Evolutionary conservation across 2,888 invertebrate genomes (phyloP).

Genomic region (Chrysomela aeneicollis): DNA sequence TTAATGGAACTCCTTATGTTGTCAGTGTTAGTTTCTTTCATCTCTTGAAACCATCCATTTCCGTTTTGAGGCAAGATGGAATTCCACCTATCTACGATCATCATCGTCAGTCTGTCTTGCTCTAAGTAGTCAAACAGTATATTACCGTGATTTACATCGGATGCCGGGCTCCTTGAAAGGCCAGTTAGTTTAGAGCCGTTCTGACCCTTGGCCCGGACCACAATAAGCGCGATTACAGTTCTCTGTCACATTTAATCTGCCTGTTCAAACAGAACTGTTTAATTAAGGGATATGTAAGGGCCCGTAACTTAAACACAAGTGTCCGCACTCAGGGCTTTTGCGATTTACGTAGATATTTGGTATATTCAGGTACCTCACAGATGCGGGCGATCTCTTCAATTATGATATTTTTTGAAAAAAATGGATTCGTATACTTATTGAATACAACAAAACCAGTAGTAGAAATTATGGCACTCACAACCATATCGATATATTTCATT

Average conservation of each 20-base stretch:
- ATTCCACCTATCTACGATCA: background rate
- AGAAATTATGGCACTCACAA: too few species aligned
- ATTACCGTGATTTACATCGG: constrained; percentile 41
- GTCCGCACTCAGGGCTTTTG: constrained; percentile 53
- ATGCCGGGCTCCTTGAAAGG: constrained; percentile 37
- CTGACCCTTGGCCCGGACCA: constrained; percentile 54
- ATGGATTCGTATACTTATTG: too few species aligned
- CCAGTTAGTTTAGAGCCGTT: constrained; percentile 40
- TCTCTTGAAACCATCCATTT: too few species aligned
- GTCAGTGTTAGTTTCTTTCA: too few species aligned
- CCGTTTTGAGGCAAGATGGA: too few species aligned
- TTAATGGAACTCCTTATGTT: too few species aligned
- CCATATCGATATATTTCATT: too few species aligned
- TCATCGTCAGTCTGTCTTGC: constrained; percentile 2
- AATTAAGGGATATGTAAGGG: constrained; percentile 63
- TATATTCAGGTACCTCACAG: constrained; percentile 3
- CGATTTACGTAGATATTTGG: constrained; percentile 39
- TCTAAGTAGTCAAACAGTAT: constrained; percentile 33
- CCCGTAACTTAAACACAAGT: constrained; percentile 63
- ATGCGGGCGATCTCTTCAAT: background rate
- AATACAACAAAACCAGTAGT: too few species aligned
- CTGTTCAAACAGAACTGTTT: constrained; percentile 64
- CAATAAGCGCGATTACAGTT: constrained; percentile 64
- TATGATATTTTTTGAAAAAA: background rate
- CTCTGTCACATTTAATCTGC: constrained; percentile 64